These are phyloP conservation scores for Mesembrinibis cayennensis DNA, from an alignment of 2,113 vertebrate genomes.

Conservation along the genomic window DNA sequence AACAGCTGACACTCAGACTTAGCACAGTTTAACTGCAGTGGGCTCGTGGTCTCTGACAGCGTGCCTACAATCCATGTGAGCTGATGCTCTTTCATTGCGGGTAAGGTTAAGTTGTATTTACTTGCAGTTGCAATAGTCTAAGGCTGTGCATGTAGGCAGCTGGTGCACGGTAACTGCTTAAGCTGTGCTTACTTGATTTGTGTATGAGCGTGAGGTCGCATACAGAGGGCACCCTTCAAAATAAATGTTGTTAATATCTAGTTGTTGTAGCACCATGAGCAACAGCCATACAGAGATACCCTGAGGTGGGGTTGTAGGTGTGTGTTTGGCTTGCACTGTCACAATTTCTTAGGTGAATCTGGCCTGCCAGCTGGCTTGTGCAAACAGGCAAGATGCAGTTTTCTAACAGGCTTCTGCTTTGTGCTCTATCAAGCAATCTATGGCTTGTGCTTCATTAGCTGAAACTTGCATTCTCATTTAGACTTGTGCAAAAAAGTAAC, in stretches of 20 bases:
- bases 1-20: background rate
- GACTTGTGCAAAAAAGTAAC: background rate
- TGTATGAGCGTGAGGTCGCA: accelerated
- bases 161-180: background rate
- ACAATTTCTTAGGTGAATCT: background rate
- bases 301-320: background rate
- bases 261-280: background rate
- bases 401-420: background rate
- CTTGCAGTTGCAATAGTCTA: background rate
- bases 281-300: background rate
- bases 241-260: background rate
- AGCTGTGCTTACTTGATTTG: background rate
- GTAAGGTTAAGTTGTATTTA: background rate
- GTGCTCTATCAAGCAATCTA: background rate
- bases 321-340: background rate
- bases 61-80: accelerated
- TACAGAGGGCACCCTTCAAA: background rate
- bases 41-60: background rate
- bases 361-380: background rate
- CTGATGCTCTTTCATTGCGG: background rate
- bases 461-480: background rate
- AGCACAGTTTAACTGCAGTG: background rate
- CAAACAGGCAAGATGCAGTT: background rate
- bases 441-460: background rate
- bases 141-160: accelerated